Evolutionary conservation across 2,113 vertebrate species (phyloP).

Genomic region (Numenius arquata): DNA sequence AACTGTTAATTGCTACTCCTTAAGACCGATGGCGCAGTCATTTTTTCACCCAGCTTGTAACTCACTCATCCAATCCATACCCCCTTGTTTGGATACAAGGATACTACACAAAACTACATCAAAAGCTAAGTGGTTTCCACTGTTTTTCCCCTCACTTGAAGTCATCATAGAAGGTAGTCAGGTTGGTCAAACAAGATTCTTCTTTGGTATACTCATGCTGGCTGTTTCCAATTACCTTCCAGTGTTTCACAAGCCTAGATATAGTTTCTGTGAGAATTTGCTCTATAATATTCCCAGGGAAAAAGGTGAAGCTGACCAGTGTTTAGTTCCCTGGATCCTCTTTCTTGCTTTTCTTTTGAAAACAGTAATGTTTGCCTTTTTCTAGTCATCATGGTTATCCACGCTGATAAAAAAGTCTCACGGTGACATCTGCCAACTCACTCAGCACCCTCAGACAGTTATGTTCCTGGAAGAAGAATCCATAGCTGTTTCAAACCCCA

Average conservation of each 20-base stretch:
- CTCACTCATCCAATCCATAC: neutral
- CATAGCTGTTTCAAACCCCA: neutral
- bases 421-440: neutral
- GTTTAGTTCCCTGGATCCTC: neutral
- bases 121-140: neutral
- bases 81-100: neutral
- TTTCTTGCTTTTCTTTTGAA: neutral
- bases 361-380: neutral
- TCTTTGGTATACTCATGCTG: neutral
- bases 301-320: neutral
- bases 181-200: neutral
- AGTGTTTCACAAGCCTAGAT: neutral
- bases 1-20: neutral
- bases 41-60: neutral
- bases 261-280: neutral
- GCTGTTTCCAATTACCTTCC: neutral
- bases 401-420: neutral
- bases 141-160: neutral
- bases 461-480: neutral
- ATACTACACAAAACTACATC: neutral
- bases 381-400: neutral
- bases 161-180: neutral
- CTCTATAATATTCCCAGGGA: neutral
- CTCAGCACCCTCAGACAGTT: neutral
- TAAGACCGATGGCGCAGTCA: neutral